Evolutionary conservation across 2,888 invertebrate species (phyloP), one percentile per base, ranked within the genome.

Genomic region (Cephonodes hylas): DNA sequence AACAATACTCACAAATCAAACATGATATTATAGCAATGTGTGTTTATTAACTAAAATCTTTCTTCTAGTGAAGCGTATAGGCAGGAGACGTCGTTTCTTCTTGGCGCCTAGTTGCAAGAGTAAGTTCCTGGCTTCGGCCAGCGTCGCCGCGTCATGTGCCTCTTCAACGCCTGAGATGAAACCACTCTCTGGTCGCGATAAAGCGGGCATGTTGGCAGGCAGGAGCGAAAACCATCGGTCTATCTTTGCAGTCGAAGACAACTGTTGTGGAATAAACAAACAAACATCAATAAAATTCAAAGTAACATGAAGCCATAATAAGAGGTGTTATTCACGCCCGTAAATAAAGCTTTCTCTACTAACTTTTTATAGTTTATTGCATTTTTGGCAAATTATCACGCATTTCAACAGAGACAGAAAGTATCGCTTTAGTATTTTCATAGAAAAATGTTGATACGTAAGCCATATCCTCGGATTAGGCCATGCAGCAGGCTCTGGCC

Each of bases 151-250:
- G 77, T 94, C 95, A 62, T 84, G 85, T 66, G 75, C 74, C 48
- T 89, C 91, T 63, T 94, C 94, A 62, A 94, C 93, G 25, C 95
- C 95, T 22, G 95, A 95, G 38, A 96, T 93, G 84, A 96, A 96
- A 10, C 96, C 96, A 79, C 96, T 96, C 83, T 96, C 96, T 0
- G 96, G 96, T 8, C 96, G 93, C 8, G 96, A 96, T 63, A 95
- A 89, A 15, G 95, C 94, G 18, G 93, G 85, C 10, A 94, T 92
- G 42, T 79, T 78, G 23, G 83, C 73, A 20, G 94, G 94, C 70
- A 96, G 89, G 68, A 96, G 93, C 66, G 96, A 95, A 83, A 96
- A 96, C 96, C 96, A 96, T 58, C 96, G 94, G 77, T 96, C 96
- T 77, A 96, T 96, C 91, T 96, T 96, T 65, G 96, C 96, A 67